Base-by-base conservation (phyloP, 2,797 vertebrate species). In the Leuciscus waleckii region DNA sequence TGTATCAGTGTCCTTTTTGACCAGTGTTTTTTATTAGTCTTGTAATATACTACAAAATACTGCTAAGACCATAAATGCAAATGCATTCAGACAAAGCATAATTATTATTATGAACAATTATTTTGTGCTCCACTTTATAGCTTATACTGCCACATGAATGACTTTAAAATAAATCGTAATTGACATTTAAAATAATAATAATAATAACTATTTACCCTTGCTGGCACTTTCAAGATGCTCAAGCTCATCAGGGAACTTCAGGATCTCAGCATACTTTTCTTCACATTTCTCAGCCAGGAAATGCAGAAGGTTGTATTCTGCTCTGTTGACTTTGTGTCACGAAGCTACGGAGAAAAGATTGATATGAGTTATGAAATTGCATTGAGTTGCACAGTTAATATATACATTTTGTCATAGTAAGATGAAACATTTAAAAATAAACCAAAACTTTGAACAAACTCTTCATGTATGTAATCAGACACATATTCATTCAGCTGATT, bases 221-320 rank as follows among this genome's bases (percentile, higher is more conserved):
- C 98, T 99, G 85, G 98, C 98, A 78, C 88, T 97, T 54, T 99
- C 98, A 85, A 99, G 95, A 0, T 99, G 97, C 68, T 95, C 95
- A 86, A 99, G 92, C 83, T 99, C 98, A 10, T 99, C 97, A 3
- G 97, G 96, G 89, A 99, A 99, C 90, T 96, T 97, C 87, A 98
- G 86, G 83, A 99, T 97, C 70, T 97, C 96, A 0, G 91, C 84
- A 88, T 97, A 89, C 85, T 90, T 93, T 85, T 98, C 97, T 90
- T 99, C 97, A 92, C 97, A 98, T 87, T 96, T 95, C 87, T 98
- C 97, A 37, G 97, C 97, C 92, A 99, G 93, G 90, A 99, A 99
- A 93, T 99, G 96, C 86, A 99, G 88, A 39, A 99, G 94, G 98
- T 99, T 81, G 96, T 97, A 90, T 96, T 97, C 87, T 98, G 98